Evolutionary conservation across 2,797 vertebrate species (phyloP), one percentile per base, ranked within the genome.

Genomic region (Dendrocincla tyrannina): DNA sequence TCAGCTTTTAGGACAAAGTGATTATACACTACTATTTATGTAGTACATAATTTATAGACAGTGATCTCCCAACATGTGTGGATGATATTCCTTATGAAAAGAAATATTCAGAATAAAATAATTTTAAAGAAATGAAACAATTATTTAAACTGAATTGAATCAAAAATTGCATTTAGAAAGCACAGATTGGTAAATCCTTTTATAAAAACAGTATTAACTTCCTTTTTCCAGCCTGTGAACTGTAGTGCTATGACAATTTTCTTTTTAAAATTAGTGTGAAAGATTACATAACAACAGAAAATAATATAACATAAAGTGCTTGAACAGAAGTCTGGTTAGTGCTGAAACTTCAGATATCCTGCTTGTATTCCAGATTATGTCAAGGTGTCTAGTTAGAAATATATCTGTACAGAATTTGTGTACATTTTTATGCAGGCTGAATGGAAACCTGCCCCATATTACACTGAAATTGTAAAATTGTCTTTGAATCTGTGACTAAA

Each of bases 41-140:
- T 95, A 49, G 55, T 98, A 92, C 92, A 98, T 98, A 96, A 98
- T 98, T 98, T 97, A 98, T 97, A 91, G 95, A 60, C 91, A 96
- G 64, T 96, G 93, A 97, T 97, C 92, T 97, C 53, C 91, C 84
- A 92, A 96, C 80, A 70, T 44, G 42, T 72, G 28, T 91, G 91
- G 92, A 87, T 93, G 94, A 95, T 94, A 70, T 97, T 97, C n/a
- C 95, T 44, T 56, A 33, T 75, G 66, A 95, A 97, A 93, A 87
- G 17, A 74, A 92, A 79, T 69, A 24, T 72, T 91, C 85, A 59
- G 75, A 93, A 82, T 91, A 75, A 95, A 96, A 85, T 80, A 62
- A 84, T 78, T 88, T 87, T 81, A 76, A 93, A 78, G 53, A 44
- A 66, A 41, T 68, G 4, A 82, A 77, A 32, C 66, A 75, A 28